phyloP scores from a whole-genome alignment of 2,888 invertebrate genomes.

The Protophormia terraenovae region DNA sequence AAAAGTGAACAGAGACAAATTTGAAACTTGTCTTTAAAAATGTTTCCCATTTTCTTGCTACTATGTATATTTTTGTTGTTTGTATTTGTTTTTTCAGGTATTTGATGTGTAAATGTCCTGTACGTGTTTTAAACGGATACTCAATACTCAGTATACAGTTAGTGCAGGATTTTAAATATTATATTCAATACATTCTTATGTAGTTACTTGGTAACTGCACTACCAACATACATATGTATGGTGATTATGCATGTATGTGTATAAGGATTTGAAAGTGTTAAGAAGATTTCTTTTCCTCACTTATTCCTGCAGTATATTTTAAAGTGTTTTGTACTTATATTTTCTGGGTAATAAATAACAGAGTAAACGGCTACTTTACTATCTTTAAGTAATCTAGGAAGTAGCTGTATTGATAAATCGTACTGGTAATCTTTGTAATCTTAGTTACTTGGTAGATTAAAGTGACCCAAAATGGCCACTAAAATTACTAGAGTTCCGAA shows the following conservation, averaged over 20 bases:
- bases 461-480: too few species aligned
- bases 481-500: too few species aligned
- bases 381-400: too few species aligned
- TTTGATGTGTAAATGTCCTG: constrained; percentile 51
- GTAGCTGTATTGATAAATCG: too few species aligned
- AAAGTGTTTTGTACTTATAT: too few species aligned
- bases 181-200: constrained; percentile 1
- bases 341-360: too few species aligned
- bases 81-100: constrained; percentile 1
- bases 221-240: neutral
- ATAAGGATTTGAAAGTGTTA: neutral
- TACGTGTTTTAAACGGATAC: constrained; percentile 53
- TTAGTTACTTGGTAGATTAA: too few species aligned
- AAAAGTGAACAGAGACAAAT: constrained; percentile 16
- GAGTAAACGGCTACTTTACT: too few species aligned
- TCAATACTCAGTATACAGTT: constrained; percentile 37
- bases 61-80: too few species aligned
- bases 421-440: too few species aligned
- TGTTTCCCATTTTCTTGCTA: neutral
- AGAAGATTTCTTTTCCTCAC: neutral
- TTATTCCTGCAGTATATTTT: too few species aligned
- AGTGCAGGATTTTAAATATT: neutral
- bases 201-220: neutral
- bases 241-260: neutral
- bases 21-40: constrained; percentile 46